Conservation (phyloP, 2,888 invertebrate species). For the Drosophila seclusa region DNA sequence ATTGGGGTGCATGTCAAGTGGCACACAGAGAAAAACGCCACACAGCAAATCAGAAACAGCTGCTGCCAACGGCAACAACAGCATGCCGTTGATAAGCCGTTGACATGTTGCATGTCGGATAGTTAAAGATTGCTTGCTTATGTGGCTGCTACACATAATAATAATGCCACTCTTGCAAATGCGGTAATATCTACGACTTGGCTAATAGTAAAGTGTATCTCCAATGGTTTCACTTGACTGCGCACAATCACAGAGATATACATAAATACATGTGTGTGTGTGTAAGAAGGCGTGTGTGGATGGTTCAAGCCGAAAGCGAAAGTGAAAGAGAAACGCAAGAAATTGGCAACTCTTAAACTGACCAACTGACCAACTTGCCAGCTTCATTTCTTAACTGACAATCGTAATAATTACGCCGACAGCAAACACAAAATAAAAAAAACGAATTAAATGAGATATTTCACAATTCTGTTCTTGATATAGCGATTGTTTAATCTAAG, state of each 20-base stretch:
- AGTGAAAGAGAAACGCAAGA: slow-evolving; percentile 43
- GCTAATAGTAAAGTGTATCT: slow-evolving; percentile 48
- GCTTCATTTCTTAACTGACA: slow-evolving; percentile 17
- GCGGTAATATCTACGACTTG: slow-evolving; percentile 64
- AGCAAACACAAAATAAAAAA: slow-evolving; percentile 1
- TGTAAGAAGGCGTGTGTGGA: slow-evolving; percentile 27
- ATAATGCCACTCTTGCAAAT: slow-evolving; percentile 49
- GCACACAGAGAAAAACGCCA: slow-evolving; percentile 16
- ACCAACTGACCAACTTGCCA: slow-evolving; percentile 34
- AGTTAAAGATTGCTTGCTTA: slow-evolving; percentile 20
- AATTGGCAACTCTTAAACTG: slow-evolving; percentile 29
- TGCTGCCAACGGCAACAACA: slow-evolving; percentile 33
- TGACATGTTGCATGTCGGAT: slow-evolving; percentile 68
- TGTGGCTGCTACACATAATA: slow-evolving; percentile 64
- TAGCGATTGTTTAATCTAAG: background rate
- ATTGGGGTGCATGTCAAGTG: slow-evolving; percentile 21
- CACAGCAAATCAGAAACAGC: slow-evolving; percentile 38
- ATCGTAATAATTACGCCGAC: slow-evolving; percentile 32
- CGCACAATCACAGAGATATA: slow-evolving; percentile 2
- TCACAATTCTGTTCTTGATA: background rate
- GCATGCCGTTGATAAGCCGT: slow-evolving; percentile 63
- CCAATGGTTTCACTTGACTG: slow-evolving; percentile 61
- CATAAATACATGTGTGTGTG: background rate
- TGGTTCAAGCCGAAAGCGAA: slow-evolving; percentile 37
- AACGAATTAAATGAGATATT: background rate